Base-by-base conservation (phyloP, 2,888 invertebrate genomes). In the Lottia scabra region DNA sequence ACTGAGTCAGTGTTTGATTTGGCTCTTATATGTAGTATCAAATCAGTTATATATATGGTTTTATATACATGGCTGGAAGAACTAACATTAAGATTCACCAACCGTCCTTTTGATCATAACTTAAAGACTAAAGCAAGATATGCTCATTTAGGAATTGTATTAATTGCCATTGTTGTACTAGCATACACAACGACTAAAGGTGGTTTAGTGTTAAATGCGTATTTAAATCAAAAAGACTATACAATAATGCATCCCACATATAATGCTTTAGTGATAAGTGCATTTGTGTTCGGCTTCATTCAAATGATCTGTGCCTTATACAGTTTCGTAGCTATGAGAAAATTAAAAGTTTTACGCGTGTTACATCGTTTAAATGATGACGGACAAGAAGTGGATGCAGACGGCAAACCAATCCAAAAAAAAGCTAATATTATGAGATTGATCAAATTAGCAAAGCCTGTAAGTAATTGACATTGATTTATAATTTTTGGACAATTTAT, bases 1-100 rank as follows among this genome's bases (percentile, higher is more conserved):
- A 76, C 70, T 2, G 73, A 82, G 44, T 88, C 88, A 0, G 84
- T 85, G 4, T 88, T 88, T 82, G 88, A 88, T 79, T 76, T 88
- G 43, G 87, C 85, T 16, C 62, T 87, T 2, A 63, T 87, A 26
- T 77, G 85, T 6, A 64, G 79, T 6, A 26, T 83, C n/a, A 88
- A 88, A 77, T 71, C 81, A 27, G 72, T 85, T 19, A 27, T 82
- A 12, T 68, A 82, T n/a, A 72, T 84, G 48, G 74, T 83, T 8
- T 13, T 82, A 6, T 77, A 82, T 27, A 72, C 82, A 1, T 72
- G 73, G 19, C 75, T 87, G 70, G 87, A 87, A 71, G 75, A 81
- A 23, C 48, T 70, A 1, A 70, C 81, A 12, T 73, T 81, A 44
- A 71, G 74, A 26, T 80, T 80, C 70, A 76, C 84, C 10, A 78